phyloP scores from a whole-genome alignment of 2,797 vertebrate species.

The Manis crassicaudata region DNA sequence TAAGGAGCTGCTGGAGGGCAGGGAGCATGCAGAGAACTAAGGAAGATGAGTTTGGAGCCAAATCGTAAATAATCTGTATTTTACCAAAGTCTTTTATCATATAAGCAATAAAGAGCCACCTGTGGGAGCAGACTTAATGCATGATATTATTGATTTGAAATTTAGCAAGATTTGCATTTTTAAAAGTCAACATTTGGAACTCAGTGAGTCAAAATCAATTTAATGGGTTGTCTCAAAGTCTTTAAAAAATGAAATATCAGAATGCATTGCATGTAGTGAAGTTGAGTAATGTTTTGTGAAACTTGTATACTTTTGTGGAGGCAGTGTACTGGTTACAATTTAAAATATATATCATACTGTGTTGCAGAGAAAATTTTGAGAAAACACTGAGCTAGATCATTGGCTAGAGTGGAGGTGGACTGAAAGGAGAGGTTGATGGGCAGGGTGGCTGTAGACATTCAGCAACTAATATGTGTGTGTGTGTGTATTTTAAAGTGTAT shows the following conservation, averaged over 20 bases:
- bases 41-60: neutral
- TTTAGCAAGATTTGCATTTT: neutral
- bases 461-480: neutral
- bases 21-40: neutral
- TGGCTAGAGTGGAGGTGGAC: neutral
- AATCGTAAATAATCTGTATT: neutral
- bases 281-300: neutral
- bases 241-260: neutral
- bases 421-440: neutral
- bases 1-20: neutral
- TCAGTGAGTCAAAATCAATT: constrained; percentile 38
- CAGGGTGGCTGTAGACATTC: neutral
- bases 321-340: neutral
- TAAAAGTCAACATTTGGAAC: neutral
- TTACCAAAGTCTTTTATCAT: neutral
- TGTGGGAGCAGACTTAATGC: neutral
- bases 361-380: neutral
- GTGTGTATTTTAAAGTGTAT: neutral
- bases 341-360: neutral
- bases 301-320: neutral
- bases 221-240: neutral
- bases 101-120: neutral
- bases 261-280: neutral
- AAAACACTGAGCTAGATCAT: neutral
- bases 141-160: neutral